Conservation (phyloP, 2,888 invertebrate species). For the Mimachlamys varia region DNA sequence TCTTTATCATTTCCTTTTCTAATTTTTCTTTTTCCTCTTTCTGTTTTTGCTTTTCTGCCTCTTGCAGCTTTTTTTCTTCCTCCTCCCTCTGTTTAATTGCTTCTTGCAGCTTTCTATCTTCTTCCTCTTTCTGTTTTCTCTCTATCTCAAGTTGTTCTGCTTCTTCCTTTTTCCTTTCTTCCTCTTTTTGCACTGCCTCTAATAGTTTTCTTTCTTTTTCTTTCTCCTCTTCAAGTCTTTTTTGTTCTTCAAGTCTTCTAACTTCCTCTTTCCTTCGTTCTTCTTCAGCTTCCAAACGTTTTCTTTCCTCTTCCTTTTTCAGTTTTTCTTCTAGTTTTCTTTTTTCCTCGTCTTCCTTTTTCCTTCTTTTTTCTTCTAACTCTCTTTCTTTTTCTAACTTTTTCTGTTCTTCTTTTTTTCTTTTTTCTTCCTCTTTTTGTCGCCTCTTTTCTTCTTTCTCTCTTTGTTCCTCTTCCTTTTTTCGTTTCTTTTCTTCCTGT, state of each 20-base stretch:
- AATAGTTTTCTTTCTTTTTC: slow-evolving; percentile 38
- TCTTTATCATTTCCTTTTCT: slow-evolving; percentile 52
- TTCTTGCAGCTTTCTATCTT: slow-evolving; percentile 43
- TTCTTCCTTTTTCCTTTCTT: slow-evolving; percentile 47
- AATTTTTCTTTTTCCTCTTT: slow-evolving; percentile 56
- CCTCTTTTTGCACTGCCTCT: neutral
- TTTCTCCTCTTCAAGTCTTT: slow-evolving; percentile 42
- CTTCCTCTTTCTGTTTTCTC: slow-evolving; percentile 42
- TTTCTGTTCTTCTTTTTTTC: slow-evolving; percentile 55
- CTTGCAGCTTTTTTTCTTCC: slow-evolving; percentile 54
- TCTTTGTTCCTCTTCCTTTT: slow-evolving; percentile 43
- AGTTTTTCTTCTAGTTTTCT: slow-evolving; percentile 42
- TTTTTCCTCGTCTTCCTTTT: slow-evolving; percentile 53
- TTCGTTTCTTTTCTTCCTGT: slow-evolving; percentile 50
- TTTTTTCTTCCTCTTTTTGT: slow-evolving; percentile 52
- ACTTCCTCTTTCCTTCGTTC: slow-evolving; percentile 41
- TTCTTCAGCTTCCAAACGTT: slow-evolving; percentile 45
- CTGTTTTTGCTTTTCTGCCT: slow-evolving; percentile 51
- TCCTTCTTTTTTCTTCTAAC: slow-evolving; percentile 54
- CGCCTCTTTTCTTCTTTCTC: slow-evolving; percentile 49
- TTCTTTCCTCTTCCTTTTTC: slow-evolving; percentile 46
- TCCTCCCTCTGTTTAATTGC: slow-evolving; percentile 45
- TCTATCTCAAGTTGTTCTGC: slow-evolving; percentile 38
- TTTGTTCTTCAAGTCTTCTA: slow-evolving; percentile 40
- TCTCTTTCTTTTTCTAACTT: slow-evolving; percentile 54